Evolutionary conservation across 1,140 invertebrate genomes (phyloP).

Genomic region (Planococcus citri): DNA sequence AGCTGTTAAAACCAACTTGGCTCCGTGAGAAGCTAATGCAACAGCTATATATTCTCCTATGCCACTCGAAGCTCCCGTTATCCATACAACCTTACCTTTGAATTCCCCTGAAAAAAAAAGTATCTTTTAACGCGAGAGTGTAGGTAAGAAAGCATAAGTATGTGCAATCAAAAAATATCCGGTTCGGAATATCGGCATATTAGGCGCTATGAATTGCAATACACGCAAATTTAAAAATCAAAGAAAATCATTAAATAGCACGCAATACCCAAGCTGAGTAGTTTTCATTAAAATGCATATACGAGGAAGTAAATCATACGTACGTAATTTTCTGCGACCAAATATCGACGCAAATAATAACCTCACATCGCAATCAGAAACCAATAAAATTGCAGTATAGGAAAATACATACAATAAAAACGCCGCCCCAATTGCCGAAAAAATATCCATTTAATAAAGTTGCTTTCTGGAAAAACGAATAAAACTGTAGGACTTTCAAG

Average conservation of each 20-base stretch:
- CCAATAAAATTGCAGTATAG: not conserved
- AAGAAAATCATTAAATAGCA: too few species aligned
- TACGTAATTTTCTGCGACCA: not conserved
- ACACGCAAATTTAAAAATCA: too few species aligned
- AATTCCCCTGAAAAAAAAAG: conserved; percentile 38
- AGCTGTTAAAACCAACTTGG: conserved; percentile 63
- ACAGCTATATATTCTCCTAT: conserved; percentile 70
- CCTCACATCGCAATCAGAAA: conserved; percentile 10
- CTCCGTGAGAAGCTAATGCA: conserved; percentile 52
- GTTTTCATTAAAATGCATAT: too few species aligned
- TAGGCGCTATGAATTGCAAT: too few species aligned
- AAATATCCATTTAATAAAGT: not conserved
- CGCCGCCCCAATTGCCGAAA: not conserved
- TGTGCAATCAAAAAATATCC: too few species aligned
- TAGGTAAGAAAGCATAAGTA: too few species aligned
- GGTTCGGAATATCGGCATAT: too few species aligned
- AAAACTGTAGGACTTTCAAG: too few species aligned
- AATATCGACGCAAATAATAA: conserved; percentile 11
- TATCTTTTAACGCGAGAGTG: too few species aligned
- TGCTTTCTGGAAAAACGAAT: too few species aligned
- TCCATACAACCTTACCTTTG: conserved; percentile 68
- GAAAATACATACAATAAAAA: conserved; percentile 7
- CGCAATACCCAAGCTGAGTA: not conserved
- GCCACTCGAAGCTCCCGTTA: conserved; percentile 75
- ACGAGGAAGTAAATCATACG: not conserved